Conservation (phyloP, 1,140 invertebrate genomes). For the Eulimnadia texana region DNA sequence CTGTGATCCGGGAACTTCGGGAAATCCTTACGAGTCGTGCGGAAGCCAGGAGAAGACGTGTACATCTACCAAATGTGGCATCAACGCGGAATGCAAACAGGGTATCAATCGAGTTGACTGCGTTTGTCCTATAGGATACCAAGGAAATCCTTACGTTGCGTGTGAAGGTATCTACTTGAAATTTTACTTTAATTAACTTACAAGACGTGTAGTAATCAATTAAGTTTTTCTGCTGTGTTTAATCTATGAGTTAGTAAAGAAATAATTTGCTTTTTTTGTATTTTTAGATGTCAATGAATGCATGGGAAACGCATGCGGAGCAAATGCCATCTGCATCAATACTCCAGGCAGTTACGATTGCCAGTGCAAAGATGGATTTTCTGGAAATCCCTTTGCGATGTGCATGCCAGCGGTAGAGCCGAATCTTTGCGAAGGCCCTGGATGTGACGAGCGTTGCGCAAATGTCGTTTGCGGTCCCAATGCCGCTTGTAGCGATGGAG, state of each 20-base stretch:
- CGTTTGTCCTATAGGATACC: slow-evolving; percentile 59
- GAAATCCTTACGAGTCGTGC: slow-evolving; percentile 76
- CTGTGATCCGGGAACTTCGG: slow-evolving; percentile 64
- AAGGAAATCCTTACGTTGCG: slow-evolving; percentile 70
- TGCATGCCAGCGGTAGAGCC: slow-evolving; percentile 41
- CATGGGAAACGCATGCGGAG: slow-evolving; percentile 57
- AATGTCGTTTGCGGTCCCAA: slow-evolving; percentile 67
- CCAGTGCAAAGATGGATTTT: slow-evolving; percentile 59
- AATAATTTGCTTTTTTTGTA: slow-evolving; percentile 11
- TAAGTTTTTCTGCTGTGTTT: neutral
- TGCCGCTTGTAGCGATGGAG: slow-evolving; percentile 71
- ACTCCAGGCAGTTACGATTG: slow-evolving; percentile 74
- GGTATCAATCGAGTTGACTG: slow-evolving; percentile 58
- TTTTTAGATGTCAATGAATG: slow-evolving; percentile 64
- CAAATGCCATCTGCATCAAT: slow-evolving; percentile 75
- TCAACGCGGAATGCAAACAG: slow-evolving; percentile 58
- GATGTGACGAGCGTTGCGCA: slow-evolving; percentile 77
- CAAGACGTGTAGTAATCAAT: neutral
- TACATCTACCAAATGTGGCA: slow-evolving; percentile 52
- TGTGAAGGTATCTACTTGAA: slow-evolving; percentile 42
- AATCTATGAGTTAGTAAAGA: neutral
- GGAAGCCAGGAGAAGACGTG: slow-evolving; percentile 52
- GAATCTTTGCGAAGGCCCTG: slow-evolving; percentile 27
- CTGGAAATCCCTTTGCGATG: slow-evolving; percentile 69
- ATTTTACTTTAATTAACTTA: neutral